phyloP scores from a whole-genome alignment of 2,888 invertebrate species.

The Chrysolina haemoptera region DNA sequence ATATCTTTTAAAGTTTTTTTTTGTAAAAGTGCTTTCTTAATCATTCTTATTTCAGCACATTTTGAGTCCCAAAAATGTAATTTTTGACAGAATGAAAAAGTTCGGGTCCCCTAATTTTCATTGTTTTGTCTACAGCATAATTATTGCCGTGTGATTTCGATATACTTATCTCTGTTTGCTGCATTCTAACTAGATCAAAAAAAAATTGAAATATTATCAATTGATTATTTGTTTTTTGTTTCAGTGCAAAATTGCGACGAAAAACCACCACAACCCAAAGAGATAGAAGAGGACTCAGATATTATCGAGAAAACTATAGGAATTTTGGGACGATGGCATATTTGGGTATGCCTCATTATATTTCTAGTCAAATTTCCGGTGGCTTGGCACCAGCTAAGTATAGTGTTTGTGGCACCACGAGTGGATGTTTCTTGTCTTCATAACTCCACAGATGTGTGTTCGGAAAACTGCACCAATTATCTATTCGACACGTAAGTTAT shows the following conservation, averaged over 20 bases:
- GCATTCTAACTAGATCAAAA: too few species aligned
- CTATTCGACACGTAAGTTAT: slow-evolving; percentile 74
- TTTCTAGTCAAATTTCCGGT: slow-evolving; percentile 81
- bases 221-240: slow-evolving; percentile 26
- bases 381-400: slow-evolving; percentile 86
- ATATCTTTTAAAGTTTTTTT: too few species aligned
- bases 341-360: slow-evolving; percentile 77
- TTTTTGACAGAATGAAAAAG: too few species aligned
- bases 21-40: too few species aligned
- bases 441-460: slow-evolving; percentile 72
- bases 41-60: too few species aligned
- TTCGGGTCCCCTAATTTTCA: too few species aligned
- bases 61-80: too few species aligned
- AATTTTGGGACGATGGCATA: slow-evolving; percentile 82
- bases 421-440: slow-evolving; percentile 71
- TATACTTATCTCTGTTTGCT: not conserved
- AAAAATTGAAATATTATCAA: too few species aligned
- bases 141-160: too few species aligned
- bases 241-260: slow-evolving; percentile 49
- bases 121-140: too few species aligned
- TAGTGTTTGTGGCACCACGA: slow-evolving; percentile 83
- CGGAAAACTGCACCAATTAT: slow-evolving; percentile 73
- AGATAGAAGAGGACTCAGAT: slow-evolving; percentile 67
- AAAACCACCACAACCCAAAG: slow-evolving; percentile 25
- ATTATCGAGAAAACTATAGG: slow-evolving; percentile 81